Percentiles rank a stretch among this genome's conserved stretches.
Conservation (phyloP, 2,797 vertebrate genomes). For the Phoebastria nigripes region DNA sequence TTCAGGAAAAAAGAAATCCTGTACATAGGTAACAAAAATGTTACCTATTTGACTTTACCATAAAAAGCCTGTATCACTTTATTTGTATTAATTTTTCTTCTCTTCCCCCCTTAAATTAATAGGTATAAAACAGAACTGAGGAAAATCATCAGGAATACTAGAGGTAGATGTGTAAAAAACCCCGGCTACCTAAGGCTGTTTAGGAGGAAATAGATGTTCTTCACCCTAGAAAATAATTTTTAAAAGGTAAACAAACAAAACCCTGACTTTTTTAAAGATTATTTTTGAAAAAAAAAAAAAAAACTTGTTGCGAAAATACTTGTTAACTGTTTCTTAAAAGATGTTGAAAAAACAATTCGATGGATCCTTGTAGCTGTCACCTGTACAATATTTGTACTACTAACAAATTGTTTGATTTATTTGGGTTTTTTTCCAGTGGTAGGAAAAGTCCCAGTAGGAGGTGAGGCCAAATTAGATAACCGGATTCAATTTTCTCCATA, state of each 20-base stretch:
- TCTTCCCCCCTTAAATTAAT: neutral
- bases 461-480: neutral
- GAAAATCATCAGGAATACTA: neutral
- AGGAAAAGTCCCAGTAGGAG: neutral
- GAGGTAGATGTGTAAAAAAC: neutral
- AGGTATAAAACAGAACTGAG: neutral
- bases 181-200: rapidly evolving
- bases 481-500: neutral
- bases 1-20: neutral
- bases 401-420: neutral
- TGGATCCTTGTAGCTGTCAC: neutral
- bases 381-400: neutral
- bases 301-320: neutral
- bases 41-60: neutral
- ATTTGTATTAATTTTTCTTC: neutral
- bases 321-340: neutral
- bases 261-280: rapidly evolving
- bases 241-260: neutral
- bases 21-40: rapidly evolving
- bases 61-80: neutral
- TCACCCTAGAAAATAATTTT: neutral
- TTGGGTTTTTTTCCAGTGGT: neutral
- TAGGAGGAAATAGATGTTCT: neutral
- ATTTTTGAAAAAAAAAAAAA: too few species aligned
- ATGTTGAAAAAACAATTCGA: neutral